phyloP scores from a whole-genome alignment of 1,140 invertebrate genomes.

The Babylonia areolata region DNA sequence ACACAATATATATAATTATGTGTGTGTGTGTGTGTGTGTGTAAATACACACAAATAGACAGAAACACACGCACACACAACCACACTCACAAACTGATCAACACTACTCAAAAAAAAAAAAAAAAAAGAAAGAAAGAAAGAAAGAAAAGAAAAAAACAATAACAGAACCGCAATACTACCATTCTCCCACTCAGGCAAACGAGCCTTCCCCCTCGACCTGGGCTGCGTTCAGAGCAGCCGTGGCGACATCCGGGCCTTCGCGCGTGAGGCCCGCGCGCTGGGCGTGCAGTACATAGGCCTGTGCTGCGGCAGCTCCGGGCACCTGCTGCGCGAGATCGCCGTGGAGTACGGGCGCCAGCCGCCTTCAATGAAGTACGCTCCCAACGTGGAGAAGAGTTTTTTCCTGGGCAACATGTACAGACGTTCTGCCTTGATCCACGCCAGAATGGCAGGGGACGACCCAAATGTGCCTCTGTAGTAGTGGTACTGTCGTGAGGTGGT shows the following conservation, averaged over 20 bases:
- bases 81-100: too few relatives aligned
- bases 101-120: too few relatives aligned
- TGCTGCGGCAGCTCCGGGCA: constrained; percentile 69
- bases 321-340: constrained; percentile 61
- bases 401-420: constrained; percentile 31
- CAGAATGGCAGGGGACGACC: not conserved
- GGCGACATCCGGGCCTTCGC: constrained; percentile 62
- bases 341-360: constrained; percentile 59
- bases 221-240: constrained; percentile 48
- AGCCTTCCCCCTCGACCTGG: constrained; percentile 55
- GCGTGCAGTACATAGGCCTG: constrained; percentile 70
- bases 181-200: constrained; percentile 47
- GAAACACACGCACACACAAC: too few relatives aligned
- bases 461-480: not conserved
- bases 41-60: too few relatives aligned
- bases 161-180: too few relatives aligned
- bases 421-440: not conserved
- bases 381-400: constrained; percentile 51
- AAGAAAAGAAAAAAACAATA: too few relatives aligned
- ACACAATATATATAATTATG: too few relatives aligned
- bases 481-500: too few relatives aligned
- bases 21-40: too few relatives aligned
- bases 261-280: constrained; percentile 60
- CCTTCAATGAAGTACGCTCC: constrained; percentile 56
- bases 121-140: too few relatives aligned